Conservation (phyloP, 2,888 invertebrate genomes). For the Acleris cristana region DNA sequence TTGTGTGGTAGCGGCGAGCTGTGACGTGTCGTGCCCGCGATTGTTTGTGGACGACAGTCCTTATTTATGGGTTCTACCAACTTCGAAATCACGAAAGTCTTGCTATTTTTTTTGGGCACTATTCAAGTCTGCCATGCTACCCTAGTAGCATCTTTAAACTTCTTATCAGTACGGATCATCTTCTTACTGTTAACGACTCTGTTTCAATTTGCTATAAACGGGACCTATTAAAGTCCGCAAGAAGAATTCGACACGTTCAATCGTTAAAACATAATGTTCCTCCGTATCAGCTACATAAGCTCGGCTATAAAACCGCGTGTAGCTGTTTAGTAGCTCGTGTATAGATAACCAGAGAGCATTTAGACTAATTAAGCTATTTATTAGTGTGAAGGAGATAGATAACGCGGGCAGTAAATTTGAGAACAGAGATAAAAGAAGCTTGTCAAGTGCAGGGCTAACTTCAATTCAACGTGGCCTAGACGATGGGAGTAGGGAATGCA, state of each 20-base stretch:
- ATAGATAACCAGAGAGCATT: conserved; percentile 61
- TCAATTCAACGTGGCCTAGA: not conserved
- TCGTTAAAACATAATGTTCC: conserved; percentile 3
- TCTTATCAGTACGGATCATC: not conserved
- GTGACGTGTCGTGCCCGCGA: conserved; percentile 68
- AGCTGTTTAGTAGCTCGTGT: conserved; percentile 52
- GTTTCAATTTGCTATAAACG: conserved; percentile 3
- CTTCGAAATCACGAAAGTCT: conserved; percentile 53
- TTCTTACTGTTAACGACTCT: not conserved
- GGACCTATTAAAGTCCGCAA: not conserved
- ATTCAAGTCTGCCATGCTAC: conserved; percentile 26
- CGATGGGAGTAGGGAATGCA: too few relatives aligned
- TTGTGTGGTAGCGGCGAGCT: conserved; percentile 60
- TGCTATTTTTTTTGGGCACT: conserved; percentile 54
- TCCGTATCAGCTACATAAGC: conserved; percentile 44
- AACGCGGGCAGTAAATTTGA: conserved; percentile 29
- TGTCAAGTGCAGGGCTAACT: not conserved
- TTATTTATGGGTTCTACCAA: conserved; percentile 65
- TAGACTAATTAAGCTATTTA: conserved; percentile 67
- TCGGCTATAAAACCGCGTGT: conserved; percentile 50
- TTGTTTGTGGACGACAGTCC: conserved; percentile 63
- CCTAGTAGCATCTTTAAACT: not conserved
- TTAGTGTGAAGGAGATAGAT: conserved; percentile 41
- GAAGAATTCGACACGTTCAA: conserved; percentile 2
- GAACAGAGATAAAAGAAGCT: conserved; percentile 10